phyloP scores from a whole-genome alignment of 2,888 invertebrate species.

The Ochropacha duplaris region DNA sequence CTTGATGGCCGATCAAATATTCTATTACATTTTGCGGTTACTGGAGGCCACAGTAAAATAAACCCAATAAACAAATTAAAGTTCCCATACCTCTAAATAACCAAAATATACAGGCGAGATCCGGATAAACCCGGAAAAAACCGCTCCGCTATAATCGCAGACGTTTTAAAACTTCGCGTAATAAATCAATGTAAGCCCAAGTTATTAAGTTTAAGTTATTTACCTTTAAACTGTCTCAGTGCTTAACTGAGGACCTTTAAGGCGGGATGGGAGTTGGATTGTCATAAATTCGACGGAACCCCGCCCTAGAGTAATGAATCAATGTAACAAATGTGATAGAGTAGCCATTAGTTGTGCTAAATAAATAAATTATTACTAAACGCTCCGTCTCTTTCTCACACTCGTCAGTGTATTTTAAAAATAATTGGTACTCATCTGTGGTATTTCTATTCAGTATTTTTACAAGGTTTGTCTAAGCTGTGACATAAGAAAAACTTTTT shows the following conservation, averaged over 20 bases:
- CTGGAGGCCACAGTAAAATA: neutral
- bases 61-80: constrained; percentile 1
- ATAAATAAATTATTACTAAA: neutral
- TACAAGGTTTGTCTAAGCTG: too few species aligned
- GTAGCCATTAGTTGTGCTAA: constrained; percentile 16
- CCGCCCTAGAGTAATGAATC: constrained; percentile 57
- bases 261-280: constrained; percentile 29
- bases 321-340: constrained; percentile 43
- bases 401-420: neutral
- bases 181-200: constrained; percentile 48
- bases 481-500: too few species aligned
- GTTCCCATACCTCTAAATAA: constrained; percentile 5
- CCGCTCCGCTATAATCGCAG: constrained; percentile 15
- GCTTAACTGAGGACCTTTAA: constrained; percentile 35
- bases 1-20: too few species aligned
- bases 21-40: too few species aligned
- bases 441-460: too few species aligned
- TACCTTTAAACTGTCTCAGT: constrained; percentile 33
- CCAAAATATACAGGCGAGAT: constrained; percentile 6
- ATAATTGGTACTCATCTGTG: too few species aligned
- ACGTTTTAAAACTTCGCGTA: neutral
- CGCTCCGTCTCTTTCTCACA: neutral
- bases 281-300: constrained; percentile 59
- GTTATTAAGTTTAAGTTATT: constrained; percentile 55
- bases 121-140: constrained; percentile 25